Evolutionary conservation across 2,113 vertebrate species (phyloP), one percentile per base, ranked within the genome.

Genomic region (Electrona antarctica): DNA sequence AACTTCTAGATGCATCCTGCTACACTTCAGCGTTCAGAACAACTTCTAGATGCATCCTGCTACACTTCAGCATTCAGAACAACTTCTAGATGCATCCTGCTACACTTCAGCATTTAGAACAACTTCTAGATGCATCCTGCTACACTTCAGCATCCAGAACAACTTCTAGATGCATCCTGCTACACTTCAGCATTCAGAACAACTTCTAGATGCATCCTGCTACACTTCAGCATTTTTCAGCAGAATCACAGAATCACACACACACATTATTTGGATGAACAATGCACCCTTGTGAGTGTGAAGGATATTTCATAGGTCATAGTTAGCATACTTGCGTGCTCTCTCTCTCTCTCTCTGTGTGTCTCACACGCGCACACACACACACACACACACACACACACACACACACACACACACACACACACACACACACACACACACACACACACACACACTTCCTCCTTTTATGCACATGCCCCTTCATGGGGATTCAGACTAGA

Each of bases 201-300:
- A 21, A 21, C 21, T 63, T 60, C 47, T 60, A 2, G 66, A 46
- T 73, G 57, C 48, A 57, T 78, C 41, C 60, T 46, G 66, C 72
- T 67, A 33, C 79, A 70, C 54, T 62, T 77, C 60, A 7, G 29
- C 33, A 12, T 33, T 72, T 82, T 21, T 14, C 10, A 10, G 9
- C 14, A 0, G 50, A 52, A 52, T 52, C 13, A 21, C n/a, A 6
- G 50, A 0, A 46, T 50, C 65, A 41, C 28, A 46, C 29, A 58
- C 66, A 75, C 69, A 51, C 15, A 63, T 83, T 81, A 41, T 83
- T 73, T 54, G 47, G 60, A 71, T 57, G 67, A 79, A 86, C 77
- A 82, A 81, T 73, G 54, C 78, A 29, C 66, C 60, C 51, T 71
- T 79, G 82, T 79, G 71, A 1, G 71, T 55, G 6, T 47, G 52